These are phyloP conservation scores for Drosophila picticornis DNA, from an alignment of 2,888 invertebrate genomes.

Conservation along the genomic window DNA sequence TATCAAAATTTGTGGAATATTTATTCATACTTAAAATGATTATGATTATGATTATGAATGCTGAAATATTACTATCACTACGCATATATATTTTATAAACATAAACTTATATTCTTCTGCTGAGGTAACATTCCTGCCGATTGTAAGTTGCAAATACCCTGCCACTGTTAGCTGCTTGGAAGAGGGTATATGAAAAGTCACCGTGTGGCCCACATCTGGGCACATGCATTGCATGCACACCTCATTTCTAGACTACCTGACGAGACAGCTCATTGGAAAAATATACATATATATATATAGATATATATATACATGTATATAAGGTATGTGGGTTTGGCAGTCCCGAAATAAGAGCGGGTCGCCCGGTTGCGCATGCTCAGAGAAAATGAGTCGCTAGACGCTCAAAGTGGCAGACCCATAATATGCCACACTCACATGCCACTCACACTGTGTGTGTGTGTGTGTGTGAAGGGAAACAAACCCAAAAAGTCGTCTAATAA, in stretches of 20 bases:
- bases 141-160: not conserved
- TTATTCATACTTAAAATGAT: not conserved
- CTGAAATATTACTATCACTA: not conserved
- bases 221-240: conserved; percentile 66
- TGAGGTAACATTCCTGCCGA: too few relatives aligned
- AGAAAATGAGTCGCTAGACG: conserved; percentile 8
- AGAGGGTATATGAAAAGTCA: conserved; percentile 37
- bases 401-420: conserved; percentile 43
- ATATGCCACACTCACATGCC: conserved; percentile 72
- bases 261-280: conserved; percentile 47
- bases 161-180: too few relatives aligned
- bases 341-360: conserved; percentile 60
- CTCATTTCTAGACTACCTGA: conserved; percentile 71
- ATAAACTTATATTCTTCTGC: not conserved
- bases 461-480: conserved; percentile 36
- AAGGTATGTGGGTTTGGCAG: conserved; percentile 63
- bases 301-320: not conserved
- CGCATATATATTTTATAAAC: not conserved
- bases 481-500: conserved; percentile 69
- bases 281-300: not conserved
- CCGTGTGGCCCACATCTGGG: conserved; percentile 51
- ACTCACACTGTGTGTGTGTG: conserved; percentile 48
- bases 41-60: too few relatives aligned
- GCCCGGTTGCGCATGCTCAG: conserved; percentile 68
- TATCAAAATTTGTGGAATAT: not conserved